Evolutionary conservation across 2,113 vertebrate genomes (phyloP).

Genomic region (Paratilapia polleni): DNA sequence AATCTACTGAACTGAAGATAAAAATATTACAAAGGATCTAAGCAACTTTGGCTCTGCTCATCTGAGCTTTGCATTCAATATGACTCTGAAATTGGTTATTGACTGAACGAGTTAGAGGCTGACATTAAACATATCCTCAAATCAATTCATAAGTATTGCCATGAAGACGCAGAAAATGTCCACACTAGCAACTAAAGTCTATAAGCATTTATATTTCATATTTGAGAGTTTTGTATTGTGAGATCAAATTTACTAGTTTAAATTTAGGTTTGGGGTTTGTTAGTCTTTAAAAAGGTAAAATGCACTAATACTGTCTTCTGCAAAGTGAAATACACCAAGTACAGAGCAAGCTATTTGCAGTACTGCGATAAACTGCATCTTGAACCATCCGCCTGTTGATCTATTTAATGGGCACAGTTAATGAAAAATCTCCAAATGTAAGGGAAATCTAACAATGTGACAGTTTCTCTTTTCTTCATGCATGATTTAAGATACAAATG

Average conservation of each 20-base stretch:
- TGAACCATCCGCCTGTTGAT: neutral
- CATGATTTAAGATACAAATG: conserved; percentile 33
- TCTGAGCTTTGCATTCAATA: conserved; percentile 25
- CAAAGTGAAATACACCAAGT: neutral
- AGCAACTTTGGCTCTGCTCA: conserved; percentile 24
- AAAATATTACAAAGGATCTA: conserved; percentile 18
- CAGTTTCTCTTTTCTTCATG: conserved; percentile 13
- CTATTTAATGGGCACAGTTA: neutral
- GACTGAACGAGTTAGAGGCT: conserved; percentile 32
- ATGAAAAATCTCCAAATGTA: neutral
- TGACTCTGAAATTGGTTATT: conserved; percentile 46
- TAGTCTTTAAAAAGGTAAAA: neutral
- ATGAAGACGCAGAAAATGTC: neutral
- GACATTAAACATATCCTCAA: conserved; percentile 46
- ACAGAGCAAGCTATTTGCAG: neutral
- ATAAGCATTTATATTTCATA: neutral
- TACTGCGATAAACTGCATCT: neutral
- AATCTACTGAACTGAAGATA: neutral
- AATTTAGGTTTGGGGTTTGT: neutral
- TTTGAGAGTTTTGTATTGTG: neutral
- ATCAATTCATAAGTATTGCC: conserved; percentile 28
- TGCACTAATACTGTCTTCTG: neutral
- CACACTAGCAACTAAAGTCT: neutral
- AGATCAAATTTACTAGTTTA: neutral
- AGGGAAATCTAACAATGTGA: neutral